Evolutionary conservation across 2,888 invertebrate species (phyloP).

Genomic region (Andrena chrysosceles): DNA sequence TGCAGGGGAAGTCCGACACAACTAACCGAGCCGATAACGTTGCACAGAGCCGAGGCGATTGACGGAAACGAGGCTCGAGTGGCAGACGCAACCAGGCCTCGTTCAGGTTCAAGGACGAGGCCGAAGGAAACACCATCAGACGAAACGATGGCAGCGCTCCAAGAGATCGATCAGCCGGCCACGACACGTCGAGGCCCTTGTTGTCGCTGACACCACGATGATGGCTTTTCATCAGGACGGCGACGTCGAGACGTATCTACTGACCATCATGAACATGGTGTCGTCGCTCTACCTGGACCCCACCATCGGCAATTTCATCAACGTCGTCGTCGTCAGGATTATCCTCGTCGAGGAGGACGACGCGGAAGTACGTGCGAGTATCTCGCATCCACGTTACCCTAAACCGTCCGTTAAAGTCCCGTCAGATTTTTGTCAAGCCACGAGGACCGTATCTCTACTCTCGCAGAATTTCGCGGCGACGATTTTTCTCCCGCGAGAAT

Average conservation of each 20-base stretch:
- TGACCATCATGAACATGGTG: constrained; percentile 97
- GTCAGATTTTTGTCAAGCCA: neutral
- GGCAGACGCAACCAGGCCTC: constrained; percentile 86
- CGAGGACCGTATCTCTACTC: no score
- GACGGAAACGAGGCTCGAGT: constrained; percentile 86
- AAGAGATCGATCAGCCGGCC: constrained; percentile 90
- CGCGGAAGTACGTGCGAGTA: constrained; percentile 84
- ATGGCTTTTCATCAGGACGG: constrained; percentile 93
- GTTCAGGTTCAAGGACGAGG: constrained; percentile 85
- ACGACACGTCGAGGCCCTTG: constrained; percentile 93
- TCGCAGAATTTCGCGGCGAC: neutral
- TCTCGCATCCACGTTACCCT: neutral
- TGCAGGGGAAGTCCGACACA: neutral
- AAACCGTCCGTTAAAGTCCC: neutral
- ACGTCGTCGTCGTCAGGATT: constrained; percentile 95
- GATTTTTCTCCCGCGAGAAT: neutral
- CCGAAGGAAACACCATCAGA: constrained; percentile 74
- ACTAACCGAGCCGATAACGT: neutral
- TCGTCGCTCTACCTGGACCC: constrained; percentile 94
- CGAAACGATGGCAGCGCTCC: constrained; percentile 76
- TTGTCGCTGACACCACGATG: constrained; percentile 96
- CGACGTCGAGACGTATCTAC: constrained; percentile 93
- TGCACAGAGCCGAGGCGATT: constrained; percentile 80
- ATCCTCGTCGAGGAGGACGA: constrained; percentile 90
- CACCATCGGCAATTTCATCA: constrained; percentile 95